Percentiles rank a stretch among this genome's conserved stretches.
Evolutionary conservation across 2,113 vertebrate species (phyloP).

Genomic region (Hippolais icterina): DNA sequence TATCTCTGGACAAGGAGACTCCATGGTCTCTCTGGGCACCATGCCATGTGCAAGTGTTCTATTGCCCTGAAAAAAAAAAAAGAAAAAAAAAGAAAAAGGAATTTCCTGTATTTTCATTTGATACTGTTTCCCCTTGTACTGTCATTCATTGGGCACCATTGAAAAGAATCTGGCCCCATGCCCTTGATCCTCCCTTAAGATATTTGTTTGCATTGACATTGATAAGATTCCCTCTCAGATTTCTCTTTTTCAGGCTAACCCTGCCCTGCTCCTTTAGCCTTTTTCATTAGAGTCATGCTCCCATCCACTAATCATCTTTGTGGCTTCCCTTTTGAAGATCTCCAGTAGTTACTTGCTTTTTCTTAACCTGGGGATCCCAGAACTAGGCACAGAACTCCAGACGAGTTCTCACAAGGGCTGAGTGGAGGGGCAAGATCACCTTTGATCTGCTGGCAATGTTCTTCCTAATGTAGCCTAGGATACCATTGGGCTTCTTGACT

Average conservation of each 20-base stretch:
- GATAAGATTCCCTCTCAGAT: neutral
- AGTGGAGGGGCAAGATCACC: neutral
- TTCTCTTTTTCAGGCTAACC: neutral
- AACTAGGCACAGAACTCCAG: neutral
- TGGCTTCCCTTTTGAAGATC: neutral
- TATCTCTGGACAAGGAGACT: neutral
- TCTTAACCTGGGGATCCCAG: neutral
- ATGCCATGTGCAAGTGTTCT: accelerated
- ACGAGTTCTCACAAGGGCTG: neutral
- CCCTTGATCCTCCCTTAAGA: neutral
- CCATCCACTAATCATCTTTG: neutral
- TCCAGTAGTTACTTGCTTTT: neutral
- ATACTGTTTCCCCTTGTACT: neutral
- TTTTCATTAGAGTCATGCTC: neutral
- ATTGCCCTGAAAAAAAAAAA: too few species aligned
- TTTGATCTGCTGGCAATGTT: neutral
- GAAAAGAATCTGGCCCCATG: neutral
- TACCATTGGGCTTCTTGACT: neutral
- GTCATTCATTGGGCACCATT: neutral
- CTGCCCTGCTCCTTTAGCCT: neutral
- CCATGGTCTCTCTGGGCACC: neutral
- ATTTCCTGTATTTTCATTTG: neutral
- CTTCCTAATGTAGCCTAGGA: neutral
- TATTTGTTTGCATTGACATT: neutral
- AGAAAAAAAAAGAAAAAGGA: neutral